A percentile compares a stretch with the other conserved stretches of the same genome.
Conservation (phyloP, 2,888 invertebrate species). For the Kryphioiulus occultus region DNA sequence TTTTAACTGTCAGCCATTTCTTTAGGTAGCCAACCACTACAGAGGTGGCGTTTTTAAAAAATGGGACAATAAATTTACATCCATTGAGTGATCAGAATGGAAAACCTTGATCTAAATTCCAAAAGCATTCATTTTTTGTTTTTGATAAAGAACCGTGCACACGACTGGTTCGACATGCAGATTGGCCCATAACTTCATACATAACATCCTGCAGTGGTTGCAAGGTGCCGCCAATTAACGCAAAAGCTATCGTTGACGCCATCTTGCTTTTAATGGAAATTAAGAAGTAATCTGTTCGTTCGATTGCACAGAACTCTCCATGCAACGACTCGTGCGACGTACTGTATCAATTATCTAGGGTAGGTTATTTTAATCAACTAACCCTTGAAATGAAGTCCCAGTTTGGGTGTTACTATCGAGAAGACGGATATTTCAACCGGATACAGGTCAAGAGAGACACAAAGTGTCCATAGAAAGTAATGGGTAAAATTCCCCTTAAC, state of each 20-base stretch:
- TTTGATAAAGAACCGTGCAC: not conserved
- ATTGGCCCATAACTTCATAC: not conserved
- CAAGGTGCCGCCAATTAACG: not conserved
- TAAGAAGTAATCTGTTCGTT: not conserved
- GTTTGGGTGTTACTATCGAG: not conserved
- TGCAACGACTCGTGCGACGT: too few species aligned
- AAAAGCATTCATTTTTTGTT: not conserved
- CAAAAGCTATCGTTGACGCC: not conserved
- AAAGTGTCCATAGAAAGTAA: not conserved
- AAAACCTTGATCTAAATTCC: constrained; percentile 17
- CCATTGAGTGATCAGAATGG: not conserved
- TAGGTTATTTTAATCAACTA: not conserved
- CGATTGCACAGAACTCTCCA: not conserved
- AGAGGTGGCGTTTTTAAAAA: not conserved
- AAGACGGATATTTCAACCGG: constrained; percentile 7
- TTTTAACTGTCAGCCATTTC: not conserved
- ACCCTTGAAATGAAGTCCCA: not conserved
- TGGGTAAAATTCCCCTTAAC: not conserved
- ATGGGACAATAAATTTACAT: not conserved
- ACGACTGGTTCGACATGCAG: not conserved
- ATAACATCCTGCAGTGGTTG: not conserved
- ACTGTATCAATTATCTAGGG: not conserved
- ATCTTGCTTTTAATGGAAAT: constrained; percentile 9
- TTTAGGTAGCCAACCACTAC: not conserved
- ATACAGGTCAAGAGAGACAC: not conserved